Conservation (phyloP, 2,113 vertebrate species). For the Tetrax tetrax region DNA sequence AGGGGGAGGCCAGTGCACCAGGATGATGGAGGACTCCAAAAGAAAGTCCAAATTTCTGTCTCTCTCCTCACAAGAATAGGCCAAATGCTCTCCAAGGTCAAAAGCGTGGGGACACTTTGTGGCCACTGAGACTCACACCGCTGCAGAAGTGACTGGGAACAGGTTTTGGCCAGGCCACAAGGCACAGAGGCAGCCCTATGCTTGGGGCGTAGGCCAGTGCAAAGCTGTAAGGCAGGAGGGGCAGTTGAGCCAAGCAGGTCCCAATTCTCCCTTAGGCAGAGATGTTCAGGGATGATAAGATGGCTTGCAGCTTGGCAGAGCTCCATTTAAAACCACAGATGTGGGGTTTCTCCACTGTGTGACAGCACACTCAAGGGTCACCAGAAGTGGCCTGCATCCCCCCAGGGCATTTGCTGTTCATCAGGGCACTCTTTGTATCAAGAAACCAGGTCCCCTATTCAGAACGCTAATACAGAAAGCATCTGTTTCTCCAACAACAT, state of each 20-base stretch:
- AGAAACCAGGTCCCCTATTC: neutral
- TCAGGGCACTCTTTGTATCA: accelerated
- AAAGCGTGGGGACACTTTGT: accelerated
- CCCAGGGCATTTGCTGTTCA: neutral
- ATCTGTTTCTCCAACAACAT: neutral
- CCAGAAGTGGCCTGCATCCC: neutral
- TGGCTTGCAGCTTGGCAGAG: neutral
- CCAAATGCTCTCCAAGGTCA: accelerated
- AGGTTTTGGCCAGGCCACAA: neutral
- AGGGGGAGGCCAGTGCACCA: accelerated
- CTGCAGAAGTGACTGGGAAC: neutral
- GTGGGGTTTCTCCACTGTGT: neutral
- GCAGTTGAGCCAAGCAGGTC: accelerated
- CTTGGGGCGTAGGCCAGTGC: too few relatives aligned
- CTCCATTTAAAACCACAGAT: neutral
- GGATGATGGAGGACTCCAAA: neutral
- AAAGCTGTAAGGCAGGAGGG: accelerated
- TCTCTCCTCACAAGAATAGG: neutral
- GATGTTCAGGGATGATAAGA: neutral
- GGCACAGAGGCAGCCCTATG: neutral
- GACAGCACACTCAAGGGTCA: neutral
- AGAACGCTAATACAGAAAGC: neutral
- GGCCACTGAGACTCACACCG: neutral
- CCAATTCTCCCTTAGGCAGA: too few relatives aligned
- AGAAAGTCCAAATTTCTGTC: neutral